Evolutionary conservation across 2,888 invertebrate species (phyloP), one percentile per base, ranked within the genome.

Genomic region (Thera britannica): DNA sequence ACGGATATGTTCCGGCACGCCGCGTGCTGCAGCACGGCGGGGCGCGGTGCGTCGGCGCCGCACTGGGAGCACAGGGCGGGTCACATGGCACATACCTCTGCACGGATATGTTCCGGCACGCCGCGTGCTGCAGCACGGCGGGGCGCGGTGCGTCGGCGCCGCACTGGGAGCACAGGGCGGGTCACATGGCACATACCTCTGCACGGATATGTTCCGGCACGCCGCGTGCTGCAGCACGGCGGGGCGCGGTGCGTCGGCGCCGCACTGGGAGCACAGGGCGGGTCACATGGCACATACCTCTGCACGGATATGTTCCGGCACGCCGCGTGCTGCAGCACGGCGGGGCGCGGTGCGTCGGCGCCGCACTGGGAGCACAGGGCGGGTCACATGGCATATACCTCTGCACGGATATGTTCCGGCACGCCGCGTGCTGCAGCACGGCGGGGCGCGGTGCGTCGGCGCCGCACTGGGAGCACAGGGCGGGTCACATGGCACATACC

Each of bases 321-420:
- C 2, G 97, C 97, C 71, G 97, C 97, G 83, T 76, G 73, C 83
- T 76, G 73, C 89, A 98, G 98, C 34, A 60, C 41, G 58, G 68
- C 68, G 34, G 67, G 62, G 66, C 73, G 78, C 78, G 97, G 96
- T 77, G 97, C 96, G 95, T 98, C 98, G 38, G 99, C 99, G 0
- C 99, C 99, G 90, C 99, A 99, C 52, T 97, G 97, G 79, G 96
- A 96, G 93, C 99, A 99, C 64, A 99, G 95, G 94, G 99, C 99
- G 51, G 99, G 99, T 3, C 38, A 38, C 38, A 23, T 23, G 23
- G 23, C 23, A 23, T 1, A 23, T 23, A 23, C 23, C 23, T 23
- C 23, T 23, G 23, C 23, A 23, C 23, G 23, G 23, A 23, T 23
- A 38, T 38, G 5, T 38, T 38, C 38, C 38, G 3, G 5, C 38